Base-by-base conservation (phyloP, 2,113 vertebrate species). In the Ageneiosus marmoratus region DNA sequence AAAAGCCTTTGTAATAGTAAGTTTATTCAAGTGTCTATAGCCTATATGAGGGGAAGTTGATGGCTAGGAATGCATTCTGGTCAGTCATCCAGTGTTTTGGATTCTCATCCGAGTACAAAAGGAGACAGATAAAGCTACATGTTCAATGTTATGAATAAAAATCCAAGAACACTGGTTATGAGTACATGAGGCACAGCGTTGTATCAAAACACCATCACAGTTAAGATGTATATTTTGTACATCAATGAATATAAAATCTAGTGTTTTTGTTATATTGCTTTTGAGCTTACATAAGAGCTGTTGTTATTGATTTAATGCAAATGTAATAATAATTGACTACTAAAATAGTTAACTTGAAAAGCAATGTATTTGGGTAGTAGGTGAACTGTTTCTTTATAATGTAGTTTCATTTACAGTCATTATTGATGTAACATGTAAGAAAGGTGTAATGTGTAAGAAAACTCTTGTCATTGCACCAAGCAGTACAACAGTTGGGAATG, bases 41-140 rank as follows among this genome's bases (percentile, higher is more conserved):
- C n/a, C n/a, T n/a, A n/a, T 75, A 73, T 56, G 10, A 65, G 58
- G 60, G 7, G 50, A 27, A 41, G 41, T 20, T 34, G 60, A n/a
- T 32, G 60, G 46, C 44, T 6, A 46, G 58, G 29, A 50, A 56
- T 58, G 27, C 3, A 77, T 44, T 73, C 44, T 50, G 60, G 46
- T 84, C 67, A 48, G 77, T 29, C 41, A 27, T 65, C 60, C 69
- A 62, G 83, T 80, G 86, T 82, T 85, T 75, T 22, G 15, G 8
- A 78, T 77, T 85, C 82, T 83, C 60, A 65, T 63, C 29, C 34
- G 70, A 77, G 58, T 65, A 41, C 20, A 48, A 51, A 24, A 67
- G 46, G 18, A 15, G 41, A 44, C 22, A 37, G 74, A 72, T 53
- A 78, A 77, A 58, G 55, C 73, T 79, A 74, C 46, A 53, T 48